Conservation (phyloP, 2,888 invertebrate species). For the Chalcosyrphus nemorum region DNA sequence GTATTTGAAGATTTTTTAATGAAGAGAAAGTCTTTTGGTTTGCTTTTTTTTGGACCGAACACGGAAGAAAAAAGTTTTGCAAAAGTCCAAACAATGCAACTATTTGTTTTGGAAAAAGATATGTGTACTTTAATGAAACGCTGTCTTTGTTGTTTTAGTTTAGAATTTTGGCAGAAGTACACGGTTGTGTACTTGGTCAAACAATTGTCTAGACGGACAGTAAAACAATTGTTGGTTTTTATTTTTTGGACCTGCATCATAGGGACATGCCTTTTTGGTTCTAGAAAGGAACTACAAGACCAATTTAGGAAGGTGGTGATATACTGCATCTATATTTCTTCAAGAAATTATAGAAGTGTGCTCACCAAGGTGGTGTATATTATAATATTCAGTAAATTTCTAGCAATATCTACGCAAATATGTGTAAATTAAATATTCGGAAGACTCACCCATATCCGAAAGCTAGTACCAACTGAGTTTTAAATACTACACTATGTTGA, state of each 20-base stretch:
- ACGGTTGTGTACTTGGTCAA: slow-evolving; percentile 38
- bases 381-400: too few species aligned
- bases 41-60: background rate
- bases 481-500: too few species aligned
- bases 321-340: too few species aligned
- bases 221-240: background rate
- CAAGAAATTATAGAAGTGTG: too few species aligned
- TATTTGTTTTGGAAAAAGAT: slow-evolving; percentile 35
- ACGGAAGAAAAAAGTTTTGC: slow-evolving; percentile 4
- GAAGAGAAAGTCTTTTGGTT: slow-evolving; percentile 4
- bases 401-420: too few species aligned
- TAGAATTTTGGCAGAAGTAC: slow-evolving; percentile 15
- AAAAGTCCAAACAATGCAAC: slow-evolving; percentile 12
- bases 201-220: slow-evolving; percentile 63
- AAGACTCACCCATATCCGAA: too few species aligned
- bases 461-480: too few species aligned
- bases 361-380: too few species aligned
- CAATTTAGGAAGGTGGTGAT: too few species aligned
- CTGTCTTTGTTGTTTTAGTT: slow-evolving; percentile 8
- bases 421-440: too few species aligned
- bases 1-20: slow-evolving; percentile 34
- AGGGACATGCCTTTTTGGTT: background rate
- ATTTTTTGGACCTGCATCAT: background rate
- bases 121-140: slow-evolving; percentile 48
- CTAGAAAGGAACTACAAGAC: too few species aligned